phyloP scores from a whole-genome alignment of 2,888 invertebrate genomes.

The Andrena flavipes region DNA sequence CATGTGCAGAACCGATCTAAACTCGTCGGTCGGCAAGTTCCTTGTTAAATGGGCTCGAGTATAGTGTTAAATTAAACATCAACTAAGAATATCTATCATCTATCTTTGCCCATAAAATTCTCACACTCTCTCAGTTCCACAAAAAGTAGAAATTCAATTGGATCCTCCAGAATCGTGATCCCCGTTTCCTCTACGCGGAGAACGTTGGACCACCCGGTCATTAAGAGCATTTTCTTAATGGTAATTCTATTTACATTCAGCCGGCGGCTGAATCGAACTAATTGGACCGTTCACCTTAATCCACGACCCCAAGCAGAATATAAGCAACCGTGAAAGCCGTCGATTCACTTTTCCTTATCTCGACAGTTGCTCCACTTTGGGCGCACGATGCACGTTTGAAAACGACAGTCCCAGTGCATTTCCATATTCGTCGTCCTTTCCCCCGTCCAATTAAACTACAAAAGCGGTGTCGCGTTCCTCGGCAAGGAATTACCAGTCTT shows the following conservation, averaged over 20 bases:
- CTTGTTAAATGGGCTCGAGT: too few relatives aligned
- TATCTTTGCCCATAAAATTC: too few relatives aligned
- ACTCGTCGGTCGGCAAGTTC: too few relatives aligned
- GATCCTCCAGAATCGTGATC: not conserved
- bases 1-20: too few relatives aligned
- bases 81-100: too few relatives aligned
- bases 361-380: conserved; percentile 56
- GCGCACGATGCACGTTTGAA: conserved; percentile 36
- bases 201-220: not conserved
- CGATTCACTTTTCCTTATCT: conserved; percentile 70
- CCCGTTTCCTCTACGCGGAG: not conserved
- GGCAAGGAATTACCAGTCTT: conserved; percentile 24
- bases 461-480: conserved; percentile 35
- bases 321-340: conserved; percentile 63
- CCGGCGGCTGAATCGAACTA: conserved; percentile 27
- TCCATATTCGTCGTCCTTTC: conserved; percentile 42
- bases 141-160: conserved; percentile 10
- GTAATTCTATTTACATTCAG: conserved; percentile 8
- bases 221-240: conserved; percentile 25
- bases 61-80: too few relatives aligned
- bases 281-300: conserved; percentile 36
- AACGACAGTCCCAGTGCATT: conserved; percentile 46
- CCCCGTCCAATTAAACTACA: conserved; percentile 42
- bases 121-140: not conserved
- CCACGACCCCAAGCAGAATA: conserved; percentile 36